These are phyloP conservation scores for Apotomis betuletana DNA, from an alignment of 2,888 invertebrate genomes.

Conservation along the genomic window DNA sequence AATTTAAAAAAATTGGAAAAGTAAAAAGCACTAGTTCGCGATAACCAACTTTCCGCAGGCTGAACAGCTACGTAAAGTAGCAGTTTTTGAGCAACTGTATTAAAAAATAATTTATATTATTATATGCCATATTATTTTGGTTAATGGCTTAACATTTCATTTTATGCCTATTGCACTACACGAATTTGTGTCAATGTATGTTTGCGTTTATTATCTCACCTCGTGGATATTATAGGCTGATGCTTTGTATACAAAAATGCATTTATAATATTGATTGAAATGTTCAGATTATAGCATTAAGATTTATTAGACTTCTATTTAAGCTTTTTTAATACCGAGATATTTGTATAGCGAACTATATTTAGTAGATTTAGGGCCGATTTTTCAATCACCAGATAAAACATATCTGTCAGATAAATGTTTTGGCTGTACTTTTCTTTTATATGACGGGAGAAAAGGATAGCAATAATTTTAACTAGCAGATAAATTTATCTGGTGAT, in stretches of 20 bases:
- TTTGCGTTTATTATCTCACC: background rate
- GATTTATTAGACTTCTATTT: background rate
- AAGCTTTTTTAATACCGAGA: background rate
- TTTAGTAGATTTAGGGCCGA: background rate
- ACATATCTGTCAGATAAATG: too few species aligned
- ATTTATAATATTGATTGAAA: background rate
- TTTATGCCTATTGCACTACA: background rate
- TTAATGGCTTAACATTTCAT: background rate
- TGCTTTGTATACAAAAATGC: constrained; percentile 6
- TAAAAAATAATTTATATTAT: background rate
- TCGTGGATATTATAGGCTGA: background rate
- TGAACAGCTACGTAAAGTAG: too few species aligned
- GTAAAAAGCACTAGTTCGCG: too few species aligned
- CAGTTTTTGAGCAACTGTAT: too few species aligned
- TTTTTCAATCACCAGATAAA: too few species aligned
- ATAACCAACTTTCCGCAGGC: too few species aligned
- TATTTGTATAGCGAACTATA: background rate
- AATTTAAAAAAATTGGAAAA: too few species aligned
- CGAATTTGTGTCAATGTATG: too few species aligned
- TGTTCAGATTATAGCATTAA: background rate
- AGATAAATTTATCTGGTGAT: too few species aligned
- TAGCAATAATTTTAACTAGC: too few species aligned
- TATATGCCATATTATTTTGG: constrained; percentile 30
- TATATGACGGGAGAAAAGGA: too few species aligned
- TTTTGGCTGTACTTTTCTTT: too few species aligned